Evolutionary conservation across 2,888 invertebrate genomes (phyloP), one percentile per base, ranked within the genome.

Genomic region (Podotricha telesiphe): DNA sequence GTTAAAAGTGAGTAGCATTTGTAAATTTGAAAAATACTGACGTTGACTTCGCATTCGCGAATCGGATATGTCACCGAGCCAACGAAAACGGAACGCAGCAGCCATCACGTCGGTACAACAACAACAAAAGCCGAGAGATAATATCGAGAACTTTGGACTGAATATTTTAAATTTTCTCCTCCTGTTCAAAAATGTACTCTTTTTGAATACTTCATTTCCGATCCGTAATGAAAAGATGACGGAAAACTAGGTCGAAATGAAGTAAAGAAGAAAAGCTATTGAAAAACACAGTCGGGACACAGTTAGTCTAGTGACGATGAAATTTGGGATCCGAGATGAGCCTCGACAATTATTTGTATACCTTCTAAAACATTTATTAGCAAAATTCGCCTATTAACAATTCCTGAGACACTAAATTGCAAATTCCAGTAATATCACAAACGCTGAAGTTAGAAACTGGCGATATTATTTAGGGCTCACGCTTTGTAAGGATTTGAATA

Each of bases 161-260:
- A 45, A 47, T 20, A 61, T 53, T 61, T 51, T 34, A 61, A 62
- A 67, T 45, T 53, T 51, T 19, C 61, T 67, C 34, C 37, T 45
- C 15, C 42, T 61, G 59, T 66, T 66, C 48, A 66, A 62, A 67
- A 61, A 53, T 47, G 34, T 48, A 34, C 59, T 66, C 66, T 66
- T 61, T 53, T 45, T 61, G 67, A 53, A 67, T 62, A 67, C 61
- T 19, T 67, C 53, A 61, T 53, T 53, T 47, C 67, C 51, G 28
- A 51, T 62, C 48, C 62, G 48, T 62, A 48, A 48, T 62, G 48
- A 62, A 62, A 48, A 62, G 62, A 61, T 47, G 61, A 61, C 51
- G 61, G 50, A 47, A 56, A 65, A 65, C 55, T 47, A 37, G 65
- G 45, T 65, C 42, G 55, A 34, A 48, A 48, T 19, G 48, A 55